A percentile compares a stretch with the other conserved stretches of the same genome.
phyloP scores from a whole-genome alignment of 2,797 vertebrate genomes.

The Acanthurus leucopareius region DNA sequence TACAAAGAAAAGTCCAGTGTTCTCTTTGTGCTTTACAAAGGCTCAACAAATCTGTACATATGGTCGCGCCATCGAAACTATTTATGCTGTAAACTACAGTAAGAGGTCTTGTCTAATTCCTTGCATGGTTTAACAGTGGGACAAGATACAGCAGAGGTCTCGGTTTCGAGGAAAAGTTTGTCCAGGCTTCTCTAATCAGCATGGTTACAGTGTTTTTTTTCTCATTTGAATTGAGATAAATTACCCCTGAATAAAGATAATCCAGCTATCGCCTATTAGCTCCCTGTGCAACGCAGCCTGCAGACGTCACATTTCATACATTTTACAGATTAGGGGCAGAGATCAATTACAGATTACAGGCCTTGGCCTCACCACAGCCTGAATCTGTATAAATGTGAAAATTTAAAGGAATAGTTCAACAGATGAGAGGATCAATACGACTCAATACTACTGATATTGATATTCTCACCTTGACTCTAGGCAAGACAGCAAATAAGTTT shows the following conservation, averaged over 20 bases:
- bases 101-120: background rate
- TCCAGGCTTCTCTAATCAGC: slow-evolving; percentile 20
- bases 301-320: slow-evolving; percentile 30
- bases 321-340: slow-evolving; percentile 24
- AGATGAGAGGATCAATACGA: background rate
- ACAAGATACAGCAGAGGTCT: slow-evolving; percentile 33
- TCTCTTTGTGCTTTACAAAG: slow-evolving; percentile 70
- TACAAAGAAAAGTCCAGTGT: slow-evolving; percentile 56
- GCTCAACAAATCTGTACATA: slow-evolving; percentile 66
- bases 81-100: slow-evolving; percentile 33
- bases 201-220: background rate
- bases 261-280: slow-evolving; percentile 11
- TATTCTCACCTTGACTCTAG: background rate
- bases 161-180: slow-evolving; percentile 12
- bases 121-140: slow-evolving; percentile 18
- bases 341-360: slow-evolving; percentile 16
- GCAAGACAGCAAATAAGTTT: background rate
- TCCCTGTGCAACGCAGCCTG: slow-evolving; percentile 40
- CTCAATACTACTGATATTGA: background rate
- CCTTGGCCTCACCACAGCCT: slow-evolving; percentile 31
- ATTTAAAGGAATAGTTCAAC: slow-evolving; percentile 17
- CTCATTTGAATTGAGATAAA: slow-evolving; percentile 30
- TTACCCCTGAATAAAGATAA: slow-evolving; percentile 39
- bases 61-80: slow-evolving; percentile 27
- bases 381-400: slow-evolving; percentile 6